phyloP scores from a whole-genome alignment of 2,797 vertebrate species.

The Epinephelus coioides region DNA sequence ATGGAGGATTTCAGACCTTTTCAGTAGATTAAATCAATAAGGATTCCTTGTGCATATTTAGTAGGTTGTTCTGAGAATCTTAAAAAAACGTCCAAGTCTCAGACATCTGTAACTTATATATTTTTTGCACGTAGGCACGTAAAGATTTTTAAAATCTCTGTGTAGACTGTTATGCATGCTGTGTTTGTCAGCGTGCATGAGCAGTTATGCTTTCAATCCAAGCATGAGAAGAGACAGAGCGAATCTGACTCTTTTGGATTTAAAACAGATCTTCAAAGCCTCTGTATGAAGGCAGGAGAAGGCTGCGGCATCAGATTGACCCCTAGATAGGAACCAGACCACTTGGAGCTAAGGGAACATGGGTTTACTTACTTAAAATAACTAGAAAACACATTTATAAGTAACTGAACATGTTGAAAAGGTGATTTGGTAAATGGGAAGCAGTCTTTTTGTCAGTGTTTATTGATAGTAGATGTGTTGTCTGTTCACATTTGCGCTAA shows the following conservation, averaged over 20 bases:
- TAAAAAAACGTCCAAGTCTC: constrained; percentile 18
- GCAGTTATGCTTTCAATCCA: constrained; percentile 67
- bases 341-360: constrained; percentile 51
- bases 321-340: constrained; percentile 76
- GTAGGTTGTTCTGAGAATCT: constrained; percentile 26
- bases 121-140: constrained; percentile 5
- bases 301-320: constrained; percentile 63
- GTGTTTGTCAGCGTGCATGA: constrained; percentile 21
- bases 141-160: constrained; percentile 18
- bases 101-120: constrained; percentile 10
- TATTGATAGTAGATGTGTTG: neutral
- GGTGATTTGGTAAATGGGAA: constrained; percentile 7
- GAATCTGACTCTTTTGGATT: constrained; percentile 65
- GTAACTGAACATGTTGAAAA: constrained; percentile 10
- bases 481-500: neutral
- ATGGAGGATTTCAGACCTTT: constrained; percentile 38
- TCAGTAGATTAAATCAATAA: constrained; percentile 37
- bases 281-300: constrained; percentile 47
- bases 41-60: constrained; percentile 12
- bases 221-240: constrained; percentile 60
- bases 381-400: constrained; percentile 31
- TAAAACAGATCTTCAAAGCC: constrained; percentile 74
- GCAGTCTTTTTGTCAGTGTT: neutral
- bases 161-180: constrained; percentile 18
- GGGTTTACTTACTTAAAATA: constrained; percentile 18